Base-by-base conservation (phyloP, 2,888 invertebrate species). In the Folsomia candida region DNA sequence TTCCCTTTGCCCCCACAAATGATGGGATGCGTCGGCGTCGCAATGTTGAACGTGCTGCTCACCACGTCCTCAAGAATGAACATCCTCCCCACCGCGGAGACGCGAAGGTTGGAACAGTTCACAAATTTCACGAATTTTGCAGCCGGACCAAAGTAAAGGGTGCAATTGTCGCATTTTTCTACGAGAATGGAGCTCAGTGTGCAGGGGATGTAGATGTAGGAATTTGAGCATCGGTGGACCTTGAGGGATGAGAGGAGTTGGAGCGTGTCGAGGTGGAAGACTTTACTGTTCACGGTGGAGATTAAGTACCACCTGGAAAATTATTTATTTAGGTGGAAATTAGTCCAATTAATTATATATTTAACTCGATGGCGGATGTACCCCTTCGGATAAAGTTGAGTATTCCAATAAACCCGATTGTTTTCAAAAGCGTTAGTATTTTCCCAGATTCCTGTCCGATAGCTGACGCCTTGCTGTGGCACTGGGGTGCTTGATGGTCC, bases 141-240 rank as follows among this genome's bases (percentile, higher is more conserved):
- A 24, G 70, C 66, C 0, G 72, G 72, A 4, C 77, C 77, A 1
- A 77, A 51, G 57, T 70, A 74, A 37, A 77, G 11, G 2, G 63
- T 72, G 1, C 66, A 64, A 4, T 72, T 72, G 11, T 70, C 62
- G 29, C 77, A 77, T 63, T 77, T 77, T 26, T 74, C 72, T 11
- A 77, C 28, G 18, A 75, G 27, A 1, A 77, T 59, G 14, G 60
- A 69, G 57, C 27, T 68, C 28, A 71, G 68, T 1, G 68, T 54
- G 24, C 75, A 73, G 11, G 77, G 77, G 54, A 71, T 63, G 54
- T 75, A 77, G 2, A 77, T 47, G 37, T 58, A 63, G 4, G 77
- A 70, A 51, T 71, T 68, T n/a, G 60, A 63, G 27, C 77, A 77
- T 3, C 77, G 71, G 58, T 75, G 73, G 29, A 77, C 68, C 62